A percentile compares a stretch with the other conserved stretches of the same genome.
Evolutionary conservation across 2,113 vertebrate species (phyloP).

Genomic region (Hemiscyllium ocellatum): DNA sequence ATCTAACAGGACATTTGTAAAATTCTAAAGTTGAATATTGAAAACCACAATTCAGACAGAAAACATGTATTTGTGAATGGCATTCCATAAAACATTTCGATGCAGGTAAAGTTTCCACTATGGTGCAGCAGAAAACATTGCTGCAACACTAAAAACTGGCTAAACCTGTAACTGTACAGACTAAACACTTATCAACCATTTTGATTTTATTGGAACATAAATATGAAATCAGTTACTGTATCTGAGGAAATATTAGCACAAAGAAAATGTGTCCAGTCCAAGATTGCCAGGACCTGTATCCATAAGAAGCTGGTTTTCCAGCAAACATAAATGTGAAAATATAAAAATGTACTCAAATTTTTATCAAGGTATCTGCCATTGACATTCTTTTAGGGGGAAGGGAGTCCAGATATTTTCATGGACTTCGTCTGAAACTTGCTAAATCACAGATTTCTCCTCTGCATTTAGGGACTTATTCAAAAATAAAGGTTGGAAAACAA

Average conservation of each 20-base stretch:
- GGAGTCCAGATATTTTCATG: background rate
- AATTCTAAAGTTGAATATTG: constrained; percentile 25
- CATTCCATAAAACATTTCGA: constrained; percentile 10
- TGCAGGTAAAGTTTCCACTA: background rate
- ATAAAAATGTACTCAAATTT: background rate
- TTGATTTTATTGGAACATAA: constrained; percentile 6
- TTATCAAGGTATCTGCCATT: background rate
- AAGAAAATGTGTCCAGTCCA: background rate
- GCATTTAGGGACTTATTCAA: background rate
- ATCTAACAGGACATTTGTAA: constrained; percentile 31
- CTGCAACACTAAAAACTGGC: constrained; percentile 23
- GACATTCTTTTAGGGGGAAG: too few species aligned
- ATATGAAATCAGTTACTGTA: constrained; percentile 19
- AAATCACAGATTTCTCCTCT: background rate
- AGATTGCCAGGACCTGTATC: background rate
- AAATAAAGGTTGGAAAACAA: constrained; percentile 8
- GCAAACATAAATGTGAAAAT: background rate
- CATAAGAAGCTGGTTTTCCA: background rate
- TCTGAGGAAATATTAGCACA: constrained; percentile 22
- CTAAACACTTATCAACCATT: constrained; percentile 28
- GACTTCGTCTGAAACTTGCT: background rate
- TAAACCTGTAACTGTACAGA: constrained; percentile 30
- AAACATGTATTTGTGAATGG: constrained; percentile 18
- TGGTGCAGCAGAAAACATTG: constrained; percentile 16
- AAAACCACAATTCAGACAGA: constrained; percentile 31